Evolutionary conservation across 2,113 vertebrate genomes (phyloP), one percentile per base, ranked within the genome.

Genomic region (Marcusenius ussheri): DNA sequence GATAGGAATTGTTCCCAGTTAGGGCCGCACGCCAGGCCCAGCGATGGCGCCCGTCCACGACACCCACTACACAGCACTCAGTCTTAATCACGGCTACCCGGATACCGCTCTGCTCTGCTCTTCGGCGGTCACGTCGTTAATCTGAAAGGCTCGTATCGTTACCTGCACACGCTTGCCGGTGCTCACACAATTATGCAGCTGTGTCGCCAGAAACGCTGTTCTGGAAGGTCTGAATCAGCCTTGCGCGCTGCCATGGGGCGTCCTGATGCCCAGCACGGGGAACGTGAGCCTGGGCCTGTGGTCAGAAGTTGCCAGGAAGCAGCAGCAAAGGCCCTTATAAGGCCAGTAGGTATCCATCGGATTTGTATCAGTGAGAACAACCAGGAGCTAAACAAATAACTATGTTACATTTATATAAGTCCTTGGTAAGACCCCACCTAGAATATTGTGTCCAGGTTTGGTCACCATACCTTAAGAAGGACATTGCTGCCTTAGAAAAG

Each of bases 41-140:
- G 50, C 17, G 27, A 87, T 87, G 85, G 85, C 50, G n/a, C 1
- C 50, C 17, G 6, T n/a, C 27, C 85, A 84, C 39, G 8, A n/a
- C 83, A 47, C 42, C 42, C 45, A 84, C 83, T 84, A 84, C 83
- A 87, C 49, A 35, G 85, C 50, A 56, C 31, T 87, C 85, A 51
- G 47, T 56, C 85, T 7, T 39, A 35, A 87, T 53, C 85, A 51
- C 3, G 31, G 85, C 85, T 13, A n/a, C 50, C 8, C 7, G 27
- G 31, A 19, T 24, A 7, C 50, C 15, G 31, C 17, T 56, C n/a
- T 21, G 49, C 11, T 35, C 49, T 31, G n/a, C 27, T 87, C 47
- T 24, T 51, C 15, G 13, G n/a, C 5, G 50, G 50, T 51, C 7
- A 39, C 31, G 13, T 8, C n/a, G 50, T 10, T 87, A 87, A 87